A percentile compares a stretch with the other conserved stretches of the same genome.
Evolutionary conservation across 2,888 invertebrate species (phyloP).

Genomic region (Lapara coniferarum): DNA sequence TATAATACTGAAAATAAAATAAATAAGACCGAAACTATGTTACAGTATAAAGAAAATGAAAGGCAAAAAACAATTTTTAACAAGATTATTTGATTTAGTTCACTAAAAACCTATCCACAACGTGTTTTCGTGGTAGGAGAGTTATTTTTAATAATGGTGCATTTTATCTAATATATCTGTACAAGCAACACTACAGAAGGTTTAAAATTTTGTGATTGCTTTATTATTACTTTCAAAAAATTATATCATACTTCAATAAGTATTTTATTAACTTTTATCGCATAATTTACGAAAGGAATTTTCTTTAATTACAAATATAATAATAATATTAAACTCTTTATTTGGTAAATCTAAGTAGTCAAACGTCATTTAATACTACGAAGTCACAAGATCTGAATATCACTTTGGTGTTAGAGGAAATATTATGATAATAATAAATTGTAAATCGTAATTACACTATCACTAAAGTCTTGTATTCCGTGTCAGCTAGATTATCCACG

Average conservation of each 20-base stretch:
- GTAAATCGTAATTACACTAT: conserved; percentile 23
- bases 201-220: conserved; percentile 13
- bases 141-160: conserved; percentile 1
- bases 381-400: conserved; percentile 64
- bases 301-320: conserved; percentile 35
- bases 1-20: background rate
- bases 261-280: background rate
- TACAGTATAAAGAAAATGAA: background rate
- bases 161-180: conserved; percentile 8
- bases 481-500: background rate
- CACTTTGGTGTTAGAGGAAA: conserved; percentile 55
- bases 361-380: conserved; percentile 43
- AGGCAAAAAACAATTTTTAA: background rate
- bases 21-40: background rate
- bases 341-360: conserved; percentile 40
- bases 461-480: conserved; percentile 30
- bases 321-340: conserved; percentile 30
- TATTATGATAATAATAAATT: conserved; percentile 19
- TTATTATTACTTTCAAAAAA: background rate
- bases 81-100: background rate
- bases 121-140: background rate
- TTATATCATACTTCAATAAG: background rate
- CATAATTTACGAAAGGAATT: conserved; percentile 34
- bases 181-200: conserved; percentile 10
- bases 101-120: background rate